Conservation (phyloP, 2,888 invertebrate species). For the Drosophila meridiana region DNA sequence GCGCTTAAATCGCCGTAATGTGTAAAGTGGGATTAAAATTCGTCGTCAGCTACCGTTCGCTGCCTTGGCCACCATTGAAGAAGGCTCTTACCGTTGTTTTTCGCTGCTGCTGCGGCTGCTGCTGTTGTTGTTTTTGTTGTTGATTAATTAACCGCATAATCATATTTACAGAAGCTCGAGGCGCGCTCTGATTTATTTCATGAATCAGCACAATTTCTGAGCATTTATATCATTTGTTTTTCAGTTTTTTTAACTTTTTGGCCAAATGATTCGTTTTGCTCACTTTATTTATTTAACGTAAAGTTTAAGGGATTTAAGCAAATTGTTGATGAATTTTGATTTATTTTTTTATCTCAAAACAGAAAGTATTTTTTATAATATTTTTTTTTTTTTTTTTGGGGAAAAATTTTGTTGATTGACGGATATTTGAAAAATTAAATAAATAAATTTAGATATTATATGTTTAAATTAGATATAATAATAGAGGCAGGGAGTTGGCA, state of each 20-base stretch:
- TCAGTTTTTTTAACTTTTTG: constrained; percentile 38
- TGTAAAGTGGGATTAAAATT: constrained; percentile 65
- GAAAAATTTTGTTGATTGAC: too few relatives aligned
- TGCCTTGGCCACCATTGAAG: constrained; percentile 17
- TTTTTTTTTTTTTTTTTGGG: too few relatives aligned
- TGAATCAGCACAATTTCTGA: constrained; percentile 45
- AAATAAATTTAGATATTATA: not conserved
- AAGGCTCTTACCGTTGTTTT: constrained; percentile 17
- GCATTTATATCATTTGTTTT: constrained; percentile 11
- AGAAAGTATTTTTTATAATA: not conserved
- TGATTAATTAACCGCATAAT: constrained; percentile 70
- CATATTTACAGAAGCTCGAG: constrained; percentile 60
- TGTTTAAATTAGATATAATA: not conserved
- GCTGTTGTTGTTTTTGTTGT: constrained; percentile 24
- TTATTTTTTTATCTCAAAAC: not conserved
- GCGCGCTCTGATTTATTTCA: constrained; percentile 52
- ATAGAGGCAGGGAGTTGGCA: not conserved
- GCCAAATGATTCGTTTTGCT: constrained; percentile 44
- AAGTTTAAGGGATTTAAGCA: not conserved
- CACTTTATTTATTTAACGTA: constrained; percentile 3
- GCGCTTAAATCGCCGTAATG: constrained; percentile 50
- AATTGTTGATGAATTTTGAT: not conserved
- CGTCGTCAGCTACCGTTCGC: constrained; percentile 48
- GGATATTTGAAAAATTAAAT: not conserved
- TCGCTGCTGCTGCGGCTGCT: constrained; percentile 2